Evolutionary conservation across 2,888 invertebrate species (phyloP), one percentile per base, ranked within the genome.

Genomic region (Diogma glabrata): DNA sequence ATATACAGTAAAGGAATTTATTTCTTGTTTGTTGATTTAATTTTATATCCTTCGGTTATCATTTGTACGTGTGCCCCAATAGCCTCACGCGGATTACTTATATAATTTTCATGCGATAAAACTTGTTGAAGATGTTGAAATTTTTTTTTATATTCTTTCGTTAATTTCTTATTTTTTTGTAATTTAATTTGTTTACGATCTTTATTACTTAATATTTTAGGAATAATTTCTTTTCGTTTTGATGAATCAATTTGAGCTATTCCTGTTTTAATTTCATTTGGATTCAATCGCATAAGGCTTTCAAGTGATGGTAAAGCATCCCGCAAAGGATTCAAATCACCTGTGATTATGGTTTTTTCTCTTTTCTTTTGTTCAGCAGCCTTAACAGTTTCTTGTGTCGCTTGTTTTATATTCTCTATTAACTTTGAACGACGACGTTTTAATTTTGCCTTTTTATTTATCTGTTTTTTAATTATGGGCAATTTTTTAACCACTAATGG

Each of bases 301-400:
- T 63, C 60, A 3, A 69, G 51, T 0, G 69, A 66, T 9, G 69
- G 69, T 26, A 69, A 45, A 1, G 68, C 67, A 57, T 69, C 69
- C n/a, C 63, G 63, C 0, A 69, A 53, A 0, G 63, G 60, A 23
- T 63, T 64, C 9, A 69, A 56, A 33, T 67, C 66, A 0, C 67
- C 67, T 5, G 63, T 57, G 0, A 67, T 57, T 5, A 59, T 60
- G 3, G 65, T 60, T 51, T 63, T 64, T 46, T 65, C 60, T 2
- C 64, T 61, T 51, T 63, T 63, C 36, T 62, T 63, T 4, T 59
- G 60, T 0, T 61, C 61, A 4, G 57, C 54, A 17, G 64, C 63
- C n/a, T 65, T 63, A 38, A 65, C 66, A 10, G 57, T 53, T 40
- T 65, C 57, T 33, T 64, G 62, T 23, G 61, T 62, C 0, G 59